These are phyloP conservation scores for Scaeva pyrastri DNA, from an alignment of 2,888 invertebrate genomes.

Conservation along the genomic window DNA sequence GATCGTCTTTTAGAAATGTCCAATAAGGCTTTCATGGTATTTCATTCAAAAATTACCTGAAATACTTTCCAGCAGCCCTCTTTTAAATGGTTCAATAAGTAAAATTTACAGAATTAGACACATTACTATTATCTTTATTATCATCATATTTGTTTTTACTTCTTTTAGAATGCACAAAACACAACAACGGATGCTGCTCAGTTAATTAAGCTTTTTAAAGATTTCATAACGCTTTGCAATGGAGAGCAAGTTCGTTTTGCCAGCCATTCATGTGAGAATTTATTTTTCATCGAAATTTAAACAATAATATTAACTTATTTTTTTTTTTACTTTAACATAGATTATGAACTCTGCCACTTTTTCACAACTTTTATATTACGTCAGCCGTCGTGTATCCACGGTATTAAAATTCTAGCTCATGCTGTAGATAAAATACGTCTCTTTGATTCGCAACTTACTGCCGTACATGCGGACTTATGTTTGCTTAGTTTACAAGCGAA, in stretches of 20 bases:
- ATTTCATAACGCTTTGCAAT: conserved; percentile 94
- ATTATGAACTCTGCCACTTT: conserved; percentile 94
- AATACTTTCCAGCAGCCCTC: no score
- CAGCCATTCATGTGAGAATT: conserved; percentile 92
- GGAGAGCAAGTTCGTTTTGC: conserved; percentile 95
- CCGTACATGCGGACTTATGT: conserved; percentile 96
- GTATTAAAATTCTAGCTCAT: conserved; percentile 91
- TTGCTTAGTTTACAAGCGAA: conserved; percentile 95
- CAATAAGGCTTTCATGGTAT: no score
- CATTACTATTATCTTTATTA: no score
- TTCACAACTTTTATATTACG: conserved; percentile 92
- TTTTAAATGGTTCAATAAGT: no score
- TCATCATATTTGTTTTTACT: no score
- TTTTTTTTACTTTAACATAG: conserved; percentile 83
- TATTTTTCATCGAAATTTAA: neutral
- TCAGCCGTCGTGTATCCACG: conserved; percentile 90
- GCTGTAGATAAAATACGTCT: conserved; percentile 95
- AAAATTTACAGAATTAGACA: no score
- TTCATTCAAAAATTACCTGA: no score
- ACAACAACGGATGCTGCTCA: conserved; percentile 79
- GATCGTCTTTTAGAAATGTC: no score
- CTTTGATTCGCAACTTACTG: conserved; percentile 95
- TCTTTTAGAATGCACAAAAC: conserved; percentile 78
- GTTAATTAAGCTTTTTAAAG: conserved; percentile 90
- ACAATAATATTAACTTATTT: neutral